Conservation (phyloP, 2,113 vertebrate species). For the Serinus canaria region DNA sequence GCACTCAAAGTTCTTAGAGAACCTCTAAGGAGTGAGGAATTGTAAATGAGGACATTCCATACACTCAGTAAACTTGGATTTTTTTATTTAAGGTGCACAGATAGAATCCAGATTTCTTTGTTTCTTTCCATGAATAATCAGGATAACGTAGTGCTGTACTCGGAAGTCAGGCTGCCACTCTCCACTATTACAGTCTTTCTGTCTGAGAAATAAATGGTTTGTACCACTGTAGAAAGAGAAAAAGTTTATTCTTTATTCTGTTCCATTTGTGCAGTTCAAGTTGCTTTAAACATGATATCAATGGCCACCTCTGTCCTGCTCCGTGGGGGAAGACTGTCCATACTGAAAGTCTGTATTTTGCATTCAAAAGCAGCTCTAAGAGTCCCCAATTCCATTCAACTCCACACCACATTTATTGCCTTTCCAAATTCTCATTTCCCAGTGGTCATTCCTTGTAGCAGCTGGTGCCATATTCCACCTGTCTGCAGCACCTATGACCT, state of each 20-base stretch:
- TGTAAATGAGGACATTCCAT: neutral
- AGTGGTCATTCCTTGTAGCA: neutral
- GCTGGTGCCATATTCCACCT: neutral
- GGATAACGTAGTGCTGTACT: neutral
- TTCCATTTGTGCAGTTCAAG: neutral
- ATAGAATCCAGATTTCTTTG: neutral
- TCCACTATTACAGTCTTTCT: neutral
- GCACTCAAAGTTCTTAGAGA: neutral
- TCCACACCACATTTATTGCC: neutral
- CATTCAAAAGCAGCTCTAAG: neutral
- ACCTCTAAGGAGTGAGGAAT: neutral
- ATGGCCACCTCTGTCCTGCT: neutral
- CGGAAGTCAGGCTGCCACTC: neutral
- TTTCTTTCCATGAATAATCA: neutral
- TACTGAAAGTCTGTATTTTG: neutral
- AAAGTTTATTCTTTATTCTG: neutral
- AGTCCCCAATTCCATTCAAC: neutral
- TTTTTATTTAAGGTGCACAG: neutral
- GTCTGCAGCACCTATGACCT: neutral
- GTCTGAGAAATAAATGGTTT: neutral
- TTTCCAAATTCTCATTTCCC: neutral
- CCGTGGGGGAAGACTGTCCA: neutral
- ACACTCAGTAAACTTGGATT: neutral
- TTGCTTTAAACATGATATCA: neutral
- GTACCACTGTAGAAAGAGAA: neutral